phyloP scores from a whole-genome alignment of 64 coral and sea anemone species.

The Montipora capricornis region DNA sequence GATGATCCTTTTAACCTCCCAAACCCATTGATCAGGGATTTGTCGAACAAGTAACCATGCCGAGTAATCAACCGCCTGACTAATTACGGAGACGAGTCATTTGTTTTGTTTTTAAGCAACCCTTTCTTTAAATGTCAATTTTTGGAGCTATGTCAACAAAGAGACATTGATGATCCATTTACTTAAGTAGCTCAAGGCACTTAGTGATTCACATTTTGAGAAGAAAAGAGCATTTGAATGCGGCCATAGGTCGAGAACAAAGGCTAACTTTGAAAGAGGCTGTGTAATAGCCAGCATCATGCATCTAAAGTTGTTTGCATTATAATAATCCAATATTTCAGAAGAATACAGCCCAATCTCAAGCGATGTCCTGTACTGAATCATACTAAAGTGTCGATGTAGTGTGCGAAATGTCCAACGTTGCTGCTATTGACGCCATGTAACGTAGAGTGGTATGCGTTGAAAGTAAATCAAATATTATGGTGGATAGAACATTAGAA shows the following conservation, averaged over 20 bases:
- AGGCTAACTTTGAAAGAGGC: not conserved
- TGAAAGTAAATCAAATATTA: not conserved
- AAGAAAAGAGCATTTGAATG: constrained; percentile 22
- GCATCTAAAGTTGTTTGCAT: not conserved
- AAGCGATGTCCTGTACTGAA: not conserved
- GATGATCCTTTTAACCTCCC: no score
- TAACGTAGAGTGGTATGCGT: not conserved
- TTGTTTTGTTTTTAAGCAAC: not conserved
- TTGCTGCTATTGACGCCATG: not conserved
- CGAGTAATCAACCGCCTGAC: no score
- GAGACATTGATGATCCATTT: not conserved
- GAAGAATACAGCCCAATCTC: no score
- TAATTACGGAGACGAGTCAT: not conserved
- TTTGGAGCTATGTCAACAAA: constrained; percentile 2
- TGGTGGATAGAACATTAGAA: not conserved
- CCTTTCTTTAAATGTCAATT: constrained; percentile 40
- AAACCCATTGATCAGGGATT: no score
- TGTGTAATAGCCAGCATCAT: no score
- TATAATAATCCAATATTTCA: not conserved
- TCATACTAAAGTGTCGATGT: no score
- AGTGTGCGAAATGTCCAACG: no score
- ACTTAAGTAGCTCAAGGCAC: constrained; percentile 1
- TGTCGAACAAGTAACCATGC: no score
- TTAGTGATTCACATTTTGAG: constrained; percentile 7
- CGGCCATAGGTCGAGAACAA: not conserved